A percentile compares a stretch with the other conserved stretches of the same genome.
These are phyloP conservation scores for Drosophila paracracens DNA, from an alignment of 2,888 invertebrate species.

Conservation along the genomic window DNA sequence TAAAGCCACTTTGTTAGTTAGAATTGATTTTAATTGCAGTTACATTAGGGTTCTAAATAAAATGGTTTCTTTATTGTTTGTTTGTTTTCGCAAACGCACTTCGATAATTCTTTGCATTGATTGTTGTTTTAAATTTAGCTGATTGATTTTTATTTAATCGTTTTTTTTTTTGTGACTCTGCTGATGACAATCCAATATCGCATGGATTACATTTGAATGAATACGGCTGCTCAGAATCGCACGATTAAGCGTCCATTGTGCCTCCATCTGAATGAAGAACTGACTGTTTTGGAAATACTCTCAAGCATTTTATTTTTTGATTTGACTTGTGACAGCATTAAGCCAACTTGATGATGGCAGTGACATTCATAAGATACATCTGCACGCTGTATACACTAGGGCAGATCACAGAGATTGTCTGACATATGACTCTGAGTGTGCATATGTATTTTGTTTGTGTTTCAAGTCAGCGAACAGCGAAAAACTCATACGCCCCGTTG, in stretches of 20 bases:
- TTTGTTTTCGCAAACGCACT: not conserved
- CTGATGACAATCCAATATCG: not conserved
- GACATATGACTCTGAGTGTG: conserved; percentile 30
- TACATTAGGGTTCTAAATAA: too few species aligned
- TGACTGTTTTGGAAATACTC: not conserved
- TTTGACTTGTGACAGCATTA: conserved; percentile 5
- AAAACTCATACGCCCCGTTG: conserved; percentile 70
- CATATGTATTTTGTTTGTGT: conserved; percentile 21
- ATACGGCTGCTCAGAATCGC: not conserved
- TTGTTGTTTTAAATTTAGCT: conserved; percentile 3
- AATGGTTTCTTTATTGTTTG: not conserved
- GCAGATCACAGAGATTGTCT: conserved; percentile 34
- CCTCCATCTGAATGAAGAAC: not conserved
- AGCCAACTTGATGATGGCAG: conserved; percentile 12
- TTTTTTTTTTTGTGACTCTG: not conserved
- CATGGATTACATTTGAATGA: conserved; percentile 4
- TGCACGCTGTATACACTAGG: conserved; percentile 8
- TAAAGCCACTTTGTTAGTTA: not conserved
- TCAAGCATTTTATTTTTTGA: not conserved
- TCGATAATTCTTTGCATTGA: not conserved
- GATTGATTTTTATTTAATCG: not conserved
- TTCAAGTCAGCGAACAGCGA: conserved; percentile 40
- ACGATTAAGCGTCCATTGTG: not conserved
- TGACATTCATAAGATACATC: conserved; percentile 18
- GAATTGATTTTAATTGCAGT: not conserved